Percentiles rank a stretch among this genome's conserved stretches.
Evolutionary conservation across 2,888 invertebrate species (phyloP).

Genomic region (Alloplasta piceator): DNA sequence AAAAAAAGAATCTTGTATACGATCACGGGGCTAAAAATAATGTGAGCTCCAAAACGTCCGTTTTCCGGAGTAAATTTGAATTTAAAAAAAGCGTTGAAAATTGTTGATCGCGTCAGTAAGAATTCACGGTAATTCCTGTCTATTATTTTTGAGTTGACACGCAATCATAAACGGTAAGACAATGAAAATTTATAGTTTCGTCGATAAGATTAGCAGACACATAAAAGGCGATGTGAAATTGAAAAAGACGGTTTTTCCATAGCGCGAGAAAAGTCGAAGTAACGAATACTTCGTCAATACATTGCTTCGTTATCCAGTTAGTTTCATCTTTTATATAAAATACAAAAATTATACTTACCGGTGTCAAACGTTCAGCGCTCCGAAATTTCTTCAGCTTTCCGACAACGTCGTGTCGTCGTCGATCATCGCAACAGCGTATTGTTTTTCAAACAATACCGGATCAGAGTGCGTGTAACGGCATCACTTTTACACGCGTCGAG

Average conservation of each 20-base stretch:
- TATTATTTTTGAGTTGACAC: not conserved
- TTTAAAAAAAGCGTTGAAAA: no score
- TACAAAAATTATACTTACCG: conserved; percentile 23
- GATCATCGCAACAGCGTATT: conserved; percentile 20
- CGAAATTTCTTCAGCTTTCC: conserved; percentile 10
- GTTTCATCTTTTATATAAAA: not conserved
- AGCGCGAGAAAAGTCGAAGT: not conserved
- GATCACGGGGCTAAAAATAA: no score
- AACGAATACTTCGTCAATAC: not conserved
- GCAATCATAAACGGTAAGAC: not conserved
- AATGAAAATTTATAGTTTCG: not conserved
- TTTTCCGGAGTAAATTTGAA: no score
- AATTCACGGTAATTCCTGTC: not conserved
- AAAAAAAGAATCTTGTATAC: no score
- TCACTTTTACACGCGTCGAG: conserved; percentile 13
- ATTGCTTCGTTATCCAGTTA: not conserved
- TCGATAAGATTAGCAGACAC: not conserved
- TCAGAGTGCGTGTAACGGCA: conserved; percentile 4
- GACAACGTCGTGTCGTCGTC: conserved; percentile 12
- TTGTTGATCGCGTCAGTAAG: not conserved
- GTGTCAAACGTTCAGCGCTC: not conserved
- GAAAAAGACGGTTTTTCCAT: not conserved
- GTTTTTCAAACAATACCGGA: conserved; percentile 1
- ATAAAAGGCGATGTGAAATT: not conserved
- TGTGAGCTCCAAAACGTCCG: no score